phyloP scores from a whole-genome alignment of 2,113 vertebrate species.

The Donacobius atricapilla region DNA sequence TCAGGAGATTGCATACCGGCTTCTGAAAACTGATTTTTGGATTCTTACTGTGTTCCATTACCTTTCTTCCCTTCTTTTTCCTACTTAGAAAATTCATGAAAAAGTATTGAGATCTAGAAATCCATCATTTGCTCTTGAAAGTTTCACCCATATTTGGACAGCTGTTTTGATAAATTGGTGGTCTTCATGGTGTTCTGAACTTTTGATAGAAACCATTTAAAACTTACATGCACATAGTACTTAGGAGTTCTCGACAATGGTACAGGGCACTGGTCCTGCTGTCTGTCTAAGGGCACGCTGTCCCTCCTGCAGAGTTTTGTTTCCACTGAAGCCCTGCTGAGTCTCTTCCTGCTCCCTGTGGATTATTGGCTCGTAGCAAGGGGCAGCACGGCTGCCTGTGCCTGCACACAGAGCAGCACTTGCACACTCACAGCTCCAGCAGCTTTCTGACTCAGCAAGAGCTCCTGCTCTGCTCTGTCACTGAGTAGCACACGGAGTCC shows the following conservation, averaged over 20 bases:
- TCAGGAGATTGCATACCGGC: neutral
- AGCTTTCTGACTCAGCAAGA: slow-evolving; percentile 32
- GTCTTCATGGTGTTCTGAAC: neutral
- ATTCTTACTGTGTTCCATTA: neutral
- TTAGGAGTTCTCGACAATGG: neutral
- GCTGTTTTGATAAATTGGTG: neutral
- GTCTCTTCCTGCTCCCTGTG: neutral
- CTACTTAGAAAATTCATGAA: neutral
- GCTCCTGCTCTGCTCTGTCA: neutral
- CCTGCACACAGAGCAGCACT: neutral
- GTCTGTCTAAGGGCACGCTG: neutral
- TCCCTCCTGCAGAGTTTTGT: neutral
- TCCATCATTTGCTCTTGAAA: neutral
- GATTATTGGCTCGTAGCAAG: neutral
- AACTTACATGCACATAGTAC: neutral
- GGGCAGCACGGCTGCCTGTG: neutral
- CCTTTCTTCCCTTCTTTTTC: neutral
- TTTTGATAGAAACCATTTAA: neutral
- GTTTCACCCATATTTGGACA: neutral
- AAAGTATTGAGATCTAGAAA: neutral
- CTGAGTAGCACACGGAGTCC: neutral
- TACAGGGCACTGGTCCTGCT: neutral
- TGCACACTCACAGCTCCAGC: neutral
- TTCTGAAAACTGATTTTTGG: neutral
- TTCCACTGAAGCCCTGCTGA: neutral